Base-by-base conservation (phyloP, 2,888 invertebrate species). In the Nemotelus pantherinus region DNA sequence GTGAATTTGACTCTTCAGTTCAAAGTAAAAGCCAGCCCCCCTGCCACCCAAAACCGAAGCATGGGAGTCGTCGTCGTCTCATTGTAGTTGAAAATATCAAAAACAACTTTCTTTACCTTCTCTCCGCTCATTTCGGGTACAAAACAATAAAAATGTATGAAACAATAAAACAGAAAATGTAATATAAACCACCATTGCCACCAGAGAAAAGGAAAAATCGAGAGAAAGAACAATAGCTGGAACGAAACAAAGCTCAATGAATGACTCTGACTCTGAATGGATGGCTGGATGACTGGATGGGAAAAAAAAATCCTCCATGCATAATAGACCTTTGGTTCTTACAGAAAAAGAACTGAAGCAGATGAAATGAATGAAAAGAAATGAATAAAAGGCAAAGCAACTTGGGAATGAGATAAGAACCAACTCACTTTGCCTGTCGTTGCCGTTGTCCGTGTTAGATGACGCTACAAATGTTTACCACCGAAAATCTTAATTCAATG, bases 201-300 rank as follows among this genome's bases (percentile, higher is more conserved):
- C 63, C 72, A 63, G 63, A 74, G 63, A 60, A 74, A 60, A 60
- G 63, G 43, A 74, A 74, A 58, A 74, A 48, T 74, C 63, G 50
- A 47, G 48, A 63, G 74, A 25, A 25, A 25, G 25, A 74, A 74
- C 74, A 74, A 74, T 74, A 63, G 74, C 60, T 39, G 60, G 60
- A 74, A 74, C 74, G 63, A 74, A 74, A 74, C 74, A 70, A 70
- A 70, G 70, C 70, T 70, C 70, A 70, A 70, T 53, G 70, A 70
- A 70, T 68, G 67, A 68, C 48, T 25, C 25, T 25, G 25, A 25
- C 25, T 25, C 25, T 70, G 70, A 55, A 70, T 70, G 70, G 43
- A 55, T 70, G 70, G 43, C 6, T 70, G 70, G 55, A 48, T 67
- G 67, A 50, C 5, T 67, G 47, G 67, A 67, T 25, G 63, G 63